phyloP scores from a whole-genome alignment of 2,113 vertebrate species.

The Leucopsar rothschildi region DNA sequence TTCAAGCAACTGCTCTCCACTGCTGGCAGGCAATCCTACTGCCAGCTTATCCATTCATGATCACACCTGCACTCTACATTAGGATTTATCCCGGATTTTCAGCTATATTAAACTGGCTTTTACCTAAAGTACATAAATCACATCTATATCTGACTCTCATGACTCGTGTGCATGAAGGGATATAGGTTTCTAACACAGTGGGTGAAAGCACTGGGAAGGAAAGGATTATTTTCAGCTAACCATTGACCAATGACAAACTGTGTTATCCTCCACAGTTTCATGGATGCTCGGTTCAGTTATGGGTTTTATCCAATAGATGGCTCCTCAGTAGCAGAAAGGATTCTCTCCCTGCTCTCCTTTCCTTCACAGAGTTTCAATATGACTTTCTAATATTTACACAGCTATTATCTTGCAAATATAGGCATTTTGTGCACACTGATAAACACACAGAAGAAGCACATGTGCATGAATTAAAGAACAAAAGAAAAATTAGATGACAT shows the following conservation, averaged over 20 bases:
- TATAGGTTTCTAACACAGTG: neutral
- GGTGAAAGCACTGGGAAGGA: neutral
- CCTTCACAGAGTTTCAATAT: neutral
- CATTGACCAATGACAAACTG: neutral
- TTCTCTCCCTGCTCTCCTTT: conserved; percentile 4
- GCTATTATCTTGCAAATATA: conserved; percentile 48
- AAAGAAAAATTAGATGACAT: conserved; percentile 29
- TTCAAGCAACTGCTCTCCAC: neutral
- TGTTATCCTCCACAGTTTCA: neutral
- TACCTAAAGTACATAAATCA: neutral
- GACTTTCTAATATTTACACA: conserved; percentile 53
- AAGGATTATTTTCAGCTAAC: conserved; percentile 5
- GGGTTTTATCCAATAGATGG: conserved; percentile 65
- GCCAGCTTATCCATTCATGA: neutral
- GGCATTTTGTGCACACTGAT: conserved; percentile 23
- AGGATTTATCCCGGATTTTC: conserved; percentile 20
- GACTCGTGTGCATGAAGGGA: neutral
- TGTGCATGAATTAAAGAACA: neutral
- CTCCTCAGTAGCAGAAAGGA: conserved; percentile 55
- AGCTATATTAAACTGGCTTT: neutral
- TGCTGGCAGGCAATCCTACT: neutral
- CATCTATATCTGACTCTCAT: neutral
- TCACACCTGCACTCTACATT: neutral
- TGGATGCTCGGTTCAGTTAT: conserved; percentile 19
- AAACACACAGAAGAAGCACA: neutral